Percentiles rank a stretch among this genome's conserved stretches.
Evolutionary conservation across 2,888 invertebrate species (phyloP).

Genomic region (Dynastes tityus): DNA sequence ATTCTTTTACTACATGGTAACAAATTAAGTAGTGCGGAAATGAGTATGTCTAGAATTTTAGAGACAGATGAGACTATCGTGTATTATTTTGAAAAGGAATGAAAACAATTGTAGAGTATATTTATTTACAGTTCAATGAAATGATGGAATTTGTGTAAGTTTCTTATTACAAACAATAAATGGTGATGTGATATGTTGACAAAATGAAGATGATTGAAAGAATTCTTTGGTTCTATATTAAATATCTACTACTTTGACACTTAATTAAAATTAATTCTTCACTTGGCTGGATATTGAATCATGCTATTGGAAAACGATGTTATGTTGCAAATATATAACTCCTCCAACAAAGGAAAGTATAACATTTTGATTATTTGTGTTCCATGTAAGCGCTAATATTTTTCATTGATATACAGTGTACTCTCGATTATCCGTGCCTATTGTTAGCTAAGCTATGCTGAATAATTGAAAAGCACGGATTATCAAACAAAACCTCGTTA

Average conservation of each 20-base stretch:
- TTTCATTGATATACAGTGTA: too few relatives aligned
- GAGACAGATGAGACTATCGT: background rate
- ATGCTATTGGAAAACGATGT: background rate
- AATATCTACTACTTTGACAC: conserved; percentile 23
- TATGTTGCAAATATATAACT: background rate
- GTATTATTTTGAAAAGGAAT: background rate
- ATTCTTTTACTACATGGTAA: conserved; percentile 13
- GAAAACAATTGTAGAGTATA: background rate
- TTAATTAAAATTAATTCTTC: conserved; percentile 31
- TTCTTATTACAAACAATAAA: conserved; percentile 6
- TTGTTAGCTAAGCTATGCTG: too few relatives aligned
- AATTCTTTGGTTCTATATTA: conserved; percentile 35
- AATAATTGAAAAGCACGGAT: too few relatives aligned
- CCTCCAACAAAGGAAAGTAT: background rate
- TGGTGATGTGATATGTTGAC: conserved; percentile 30
- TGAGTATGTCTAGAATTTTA: background rate
- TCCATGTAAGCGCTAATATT: background rate
- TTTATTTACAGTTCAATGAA: conserved; percentile 29
- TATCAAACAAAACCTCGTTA: too few relatives aligned
- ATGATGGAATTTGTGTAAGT: conserved; percentile 9
- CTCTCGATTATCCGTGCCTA: too few relatives aligned
- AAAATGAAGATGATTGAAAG: conserved; percentile 27
- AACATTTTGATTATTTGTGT: background rate
- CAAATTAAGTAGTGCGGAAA: conserved; percentile 1
- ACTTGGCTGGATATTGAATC: background rate